phyloP scores from a whole-genome alignment of 2,888 invertebrate genomes.

The Parnassius orleans region DNA sequence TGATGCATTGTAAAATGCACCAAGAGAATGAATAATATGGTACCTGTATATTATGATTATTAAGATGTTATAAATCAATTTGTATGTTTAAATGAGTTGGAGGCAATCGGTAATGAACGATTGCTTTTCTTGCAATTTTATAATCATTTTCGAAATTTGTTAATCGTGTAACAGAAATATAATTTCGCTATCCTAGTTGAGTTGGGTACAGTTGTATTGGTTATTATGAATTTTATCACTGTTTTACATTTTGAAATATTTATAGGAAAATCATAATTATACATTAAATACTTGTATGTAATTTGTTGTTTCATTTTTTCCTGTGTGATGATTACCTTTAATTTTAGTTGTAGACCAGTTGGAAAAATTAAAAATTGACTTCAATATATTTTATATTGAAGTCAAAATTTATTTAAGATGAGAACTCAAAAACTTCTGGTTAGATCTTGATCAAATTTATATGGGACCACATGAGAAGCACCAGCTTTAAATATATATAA shows the following conservation, averaged over 20 bases:
- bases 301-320: slow-evolving; percentile 60
- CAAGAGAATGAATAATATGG: slow-evolving; percentile 56
- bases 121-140: slow-evolving; percentile 40
- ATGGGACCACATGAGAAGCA: too few species aligned
- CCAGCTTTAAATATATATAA: too few species aligned
- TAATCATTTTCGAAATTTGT: slow-evolving; percentile 50
- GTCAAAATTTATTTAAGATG: too few species aligned
- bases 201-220: slow-evolving; percentile 74
- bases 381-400: too few species aligned
- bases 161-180: slow-evolving; percentile 54
- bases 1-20: slow-evolving; percentile 34
- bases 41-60: slow-evolving; percentile 69
- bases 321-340: too few species aligned
- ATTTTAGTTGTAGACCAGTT: too few species aligned
- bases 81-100: slow-evolving; percentile 45
- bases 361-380: too few species aligned
- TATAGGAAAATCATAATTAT: slow-evolving; percentile 79
- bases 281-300: slow-evolving; percentile 80
- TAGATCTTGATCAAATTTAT: too few species aligned
- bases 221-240: slow-evolving; percentile 81
- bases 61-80: slow-evolving; percentile 46
- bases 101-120: slow-evolving; percentile 32
- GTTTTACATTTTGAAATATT: slow-evolving; percentile 82
- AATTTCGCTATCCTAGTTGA: slow-evolving; percentile 65
- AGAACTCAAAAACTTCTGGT: too few species aligned